Base-by-base conservation (phyloP, 2,888 invertebrate species). In the Myathropa florea region DNA sequence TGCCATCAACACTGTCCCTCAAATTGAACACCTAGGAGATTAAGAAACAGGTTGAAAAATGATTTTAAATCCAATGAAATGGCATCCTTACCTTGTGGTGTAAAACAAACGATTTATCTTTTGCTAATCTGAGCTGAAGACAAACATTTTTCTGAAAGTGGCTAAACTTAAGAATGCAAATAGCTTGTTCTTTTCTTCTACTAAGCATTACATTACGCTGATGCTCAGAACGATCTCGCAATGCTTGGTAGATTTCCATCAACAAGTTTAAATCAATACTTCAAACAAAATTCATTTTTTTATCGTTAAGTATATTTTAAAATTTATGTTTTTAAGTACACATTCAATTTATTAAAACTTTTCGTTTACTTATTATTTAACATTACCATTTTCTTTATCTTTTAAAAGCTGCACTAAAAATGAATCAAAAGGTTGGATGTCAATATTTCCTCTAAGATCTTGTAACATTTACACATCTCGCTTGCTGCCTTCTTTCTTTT, bases 321-420 rank as follows among this genome's bases (percentile, higher is more conserved):
- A 82, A 81, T 64, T 61, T 67, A 76, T 80, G 46, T 83, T 61
- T 78, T 88, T 82, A 85, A 84, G 73, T 84, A 84, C 84, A 84
- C 73, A 83, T 82, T 86, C 64, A 86, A 84, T 88, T 78, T 83
- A 88, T 87, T 89, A 87, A 76, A 83, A 61, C 75, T 78, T 79
- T 70, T 78, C 67, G 57, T 75, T 64, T 70, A 64, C 71, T 83
- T 85, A 81, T 71, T 33, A 63, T 84, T 77, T 79, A 84, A 71
- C 70, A 63, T 67, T 67, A 76, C 55, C 79, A 67, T 59, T 82
- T 79, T 24, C 14, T 72, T 65, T 76, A 57, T 67, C 59, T 33
- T 64, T 80, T 71, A 63, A 46, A 89, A 88, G 86, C 88, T 88
- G 88, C 88, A 84, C 82, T 88, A 84, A 78, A 83, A 88, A 86